These are phyloP conservation scores for Lycia hirtaria DNA, from an alignment of 2,888 invertebrate genomes.

Conservation along the genomic window DNA sequence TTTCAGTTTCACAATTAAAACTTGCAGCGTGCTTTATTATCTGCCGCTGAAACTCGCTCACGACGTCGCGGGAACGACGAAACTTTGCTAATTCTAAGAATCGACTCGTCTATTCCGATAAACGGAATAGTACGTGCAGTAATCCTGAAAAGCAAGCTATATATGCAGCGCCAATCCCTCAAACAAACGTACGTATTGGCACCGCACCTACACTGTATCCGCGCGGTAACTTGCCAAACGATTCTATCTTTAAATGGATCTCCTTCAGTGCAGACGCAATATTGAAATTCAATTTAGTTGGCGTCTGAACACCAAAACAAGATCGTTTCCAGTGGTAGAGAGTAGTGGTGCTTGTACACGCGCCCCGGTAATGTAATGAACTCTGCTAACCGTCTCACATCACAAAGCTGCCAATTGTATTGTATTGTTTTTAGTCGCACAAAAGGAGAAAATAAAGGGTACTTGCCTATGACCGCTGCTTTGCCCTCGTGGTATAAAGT, in stretches of 20 bases:
- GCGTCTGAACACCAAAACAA: slow-evolving; percentile 28
- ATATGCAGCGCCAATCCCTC: not conserved
- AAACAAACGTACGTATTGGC: not conserved
- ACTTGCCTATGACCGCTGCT: no score
- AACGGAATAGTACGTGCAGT: not conserved
- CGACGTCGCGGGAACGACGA: not conserved
- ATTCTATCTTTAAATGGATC: slow-evolving; percentile 41
- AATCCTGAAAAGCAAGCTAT: slow-evolving; percentile 3
- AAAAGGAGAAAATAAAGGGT: no score
- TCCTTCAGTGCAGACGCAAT: slow-evolving; percentile 37
- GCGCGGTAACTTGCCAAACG: slow-evolving; percentile 18
- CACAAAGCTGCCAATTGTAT: no score
- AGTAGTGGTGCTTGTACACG: slow-evolving; percentile 20
- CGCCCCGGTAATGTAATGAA: slow-evolving; percentile 23
- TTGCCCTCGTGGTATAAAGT: no score
- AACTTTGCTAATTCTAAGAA: slow-evolving; percentile 30
- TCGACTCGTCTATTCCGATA: not conserved
- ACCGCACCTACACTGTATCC: not conserved
- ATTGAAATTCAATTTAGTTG: slow-evolving; percentile 46
- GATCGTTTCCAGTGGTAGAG: slow-evolving; percentile 16
- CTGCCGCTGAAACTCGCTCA: slow-evolving; percentile 44
- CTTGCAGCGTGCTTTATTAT: slow-evolving; percentile 54
- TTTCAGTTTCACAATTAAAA: slow-evolving; percentile 56
- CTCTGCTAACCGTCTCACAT: no score
- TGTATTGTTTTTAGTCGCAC: no score